These are phyloP conservation scores for Artibeus lituratus DNA, from an alignment of 2,797 vertebrate genomes.

Conservation along the genomic window DNA sequence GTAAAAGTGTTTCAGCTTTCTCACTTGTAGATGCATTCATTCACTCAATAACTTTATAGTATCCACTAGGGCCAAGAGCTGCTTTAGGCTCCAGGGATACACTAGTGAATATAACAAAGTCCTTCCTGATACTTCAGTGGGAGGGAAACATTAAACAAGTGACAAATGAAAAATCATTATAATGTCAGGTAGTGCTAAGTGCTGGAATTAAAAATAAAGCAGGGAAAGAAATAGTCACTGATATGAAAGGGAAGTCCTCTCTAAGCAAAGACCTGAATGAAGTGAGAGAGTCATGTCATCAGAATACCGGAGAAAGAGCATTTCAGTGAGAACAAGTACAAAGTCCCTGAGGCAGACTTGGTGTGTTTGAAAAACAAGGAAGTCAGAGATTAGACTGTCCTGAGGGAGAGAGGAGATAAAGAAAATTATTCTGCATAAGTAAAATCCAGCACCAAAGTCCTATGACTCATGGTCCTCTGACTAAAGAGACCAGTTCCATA, in stretches of 20 bases:
- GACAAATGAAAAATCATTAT: neutral
- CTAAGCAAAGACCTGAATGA: neutral
- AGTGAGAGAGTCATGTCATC: neutral
- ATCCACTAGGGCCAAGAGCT: neutral
- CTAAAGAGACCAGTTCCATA: neutral
- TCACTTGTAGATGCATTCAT: neutral
- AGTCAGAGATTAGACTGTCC: rapidly evolving
- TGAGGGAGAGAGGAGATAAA: neutral
- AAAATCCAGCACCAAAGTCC: neutral
- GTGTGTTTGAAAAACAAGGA: neutral
- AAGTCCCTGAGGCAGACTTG: neutral
- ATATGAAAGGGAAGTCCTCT: neutral
- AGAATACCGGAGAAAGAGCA: neutral
- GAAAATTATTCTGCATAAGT: neutral
- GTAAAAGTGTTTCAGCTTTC: neutral
- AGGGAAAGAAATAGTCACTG: neutral
- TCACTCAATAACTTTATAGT: neutral
- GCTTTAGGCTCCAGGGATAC: neutral
- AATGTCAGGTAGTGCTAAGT: neutral
- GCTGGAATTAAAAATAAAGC: neutral
- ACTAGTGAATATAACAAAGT: neutral
- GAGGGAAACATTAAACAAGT: neutral
- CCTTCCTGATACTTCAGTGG: neutral
- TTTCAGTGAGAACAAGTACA: neutral
- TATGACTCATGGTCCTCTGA: neutral